Base-by-base conservation (phyloP, 2,888 invertebrate genomes). In the Metallyticus violacea region DNA sequence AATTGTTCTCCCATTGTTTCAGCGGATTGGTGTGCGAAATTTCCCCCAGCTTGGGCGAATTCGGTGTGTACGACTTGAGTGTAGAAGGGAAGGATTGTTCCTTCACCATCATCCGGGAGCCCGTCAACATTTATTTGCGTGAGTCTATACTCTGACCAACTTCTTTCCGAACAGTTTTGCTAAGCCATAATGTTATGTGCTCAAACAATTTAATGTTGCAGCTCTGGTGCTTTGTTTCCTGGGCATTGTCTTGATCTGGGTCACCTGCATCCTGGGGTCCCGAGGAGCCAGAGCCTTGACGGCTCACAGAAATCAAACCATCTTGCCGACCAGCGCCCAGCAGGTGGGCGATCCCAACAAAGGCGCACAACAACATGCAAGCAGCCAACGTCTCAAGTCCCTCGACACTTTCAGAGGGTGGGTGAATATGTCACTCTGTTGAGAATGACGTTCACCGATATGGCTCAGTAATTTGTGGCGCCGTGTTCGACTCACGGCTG, bases 51-150 rank as follows among this genome's bases (percentile, higher is more conserved):
- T 90, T 96, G 89, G 95, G 94, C 1, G 94, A 96, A 91, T 96
- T 96, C 90, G 96, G 96, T 5, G 94, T 96, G 85, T 97, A 96
- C 90, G 93, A 94, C 87, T 91, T 96, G 80, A 93, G 93, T 77
- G 91, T 94, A 1, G 77, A 26, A 4, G 28, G 25, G 2, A 91
- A 92, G 25, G 90, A 91, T 5, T 96, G 96, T 90, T 90, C 91
- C 29, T 91, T 96, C 81, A 89, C 90, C n/a, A 94, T 94, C 0
- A 91, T 93, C 27, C 94, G 93, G 89, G 93, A 94, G 87, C 95
- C 97, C 2, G 95, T 95, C 29, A 94, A 95, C 91, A 94, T 95
- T 89, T 95, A 96, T 91, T 93, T 94, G 90, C 95, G 96, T 95
- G 91, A 94, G 95, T 89, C 6, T n/a, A n/a, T n/a, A n/a, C n/a